Evolutionary conservation across 2,797 vertebrate species (phyloP), one percentile per base, ranked within the genome.

Genomic region (Pangasius larnaudii): DNA sequence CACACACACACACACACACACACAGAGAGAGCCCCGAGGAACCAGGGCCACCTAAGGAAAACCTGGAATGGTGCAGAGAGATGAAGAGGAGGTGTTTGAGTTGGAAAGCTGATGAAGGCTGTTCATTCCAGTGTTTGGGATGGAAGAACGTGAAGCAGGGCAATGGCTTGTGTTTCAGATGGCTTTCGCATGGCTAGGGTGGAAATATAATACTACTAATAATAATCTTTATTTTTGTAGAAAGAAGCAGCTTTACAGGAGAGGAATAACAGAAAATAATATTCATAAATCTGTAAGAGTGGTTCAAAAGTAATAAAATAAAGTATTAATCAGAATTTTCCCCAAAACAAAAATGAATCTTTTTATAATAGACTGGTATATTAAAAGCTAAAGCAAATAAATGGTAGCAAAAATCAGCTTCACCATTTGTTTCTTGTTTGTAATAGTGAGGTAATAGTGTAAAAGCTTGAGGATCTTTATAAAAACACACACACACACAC

Each of bases 41-140:
- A 85, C 85, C 89, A 84, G 59, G 88, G 89, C 91, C 92, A 93
- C 90, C 89, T 91, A 83, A 84, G 89, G 33, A 86, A 89, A 85
- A 88, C 11, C 85, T 80, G 75, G 83, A 85, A 84, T 22, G 81
- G 24, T 24, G 22, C 51, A 42, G 87, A 51, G 51, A 69, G 67
- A 72, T 42, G 85, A 81, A 77, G 61, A 59, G 67, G 85, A 89
- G 53, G 80, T 91, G 90, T 90, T 92, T 91, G 89, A 86, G 39
- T 90, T 91, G 91, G 91, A 91, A 78, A 85, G 89, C 79, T 36
- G 51, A 85, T 39, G 77, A 82, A 84, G 86, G 71, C 30, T 61
- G 72, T 69, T 85, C 79, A 89, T 85, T 90, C 33, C 27, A 67
- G 67, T 46, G 30, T 88, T 88, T 87, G 19, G 59, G 79, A 87